A percentile compares a stretch with the other conserved stretches of the same genome.
Evolutionary conservation across 2,888 invertebrate species (phyloP).

Genomic region (Ctena decussata): DNA sequence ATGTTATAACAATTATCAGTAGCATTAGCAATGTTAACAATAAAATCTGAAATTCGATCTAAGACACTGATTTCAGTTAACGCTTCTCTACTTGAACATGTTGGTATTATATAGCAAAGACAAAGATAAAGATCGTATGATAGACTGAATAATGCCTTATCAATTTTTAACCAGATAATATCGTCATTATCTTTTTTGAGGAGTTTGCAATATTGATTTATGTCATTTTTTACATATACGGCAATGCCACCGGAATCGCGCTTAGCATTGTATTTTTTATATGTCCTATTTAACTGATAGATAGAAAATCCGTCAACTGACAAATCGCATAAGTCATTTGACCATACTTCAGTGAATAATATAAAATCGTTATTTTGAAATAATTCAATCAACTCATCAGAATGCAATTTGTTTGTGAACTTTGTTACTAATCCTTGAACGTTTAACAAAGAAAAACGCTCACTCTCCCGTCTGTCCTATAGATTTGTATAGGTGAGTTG

Average conservation of each 20-base stretch:
- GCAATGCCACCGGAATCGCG: neutral
- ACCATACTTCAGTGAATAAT: neutral
- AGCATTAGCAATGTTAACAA: neutral
- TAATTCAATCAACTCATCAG: neutral
- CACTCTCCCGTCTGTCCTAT: constrained; percentile 7
- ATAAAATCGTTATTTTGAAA: neutral
- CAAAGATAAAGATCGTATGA: neutral
- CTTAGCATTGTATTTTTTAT: neutral
- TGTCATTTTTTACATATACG: neutral
- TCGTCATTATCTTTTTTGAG: neutral
- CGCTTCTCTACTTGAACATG: neutral
- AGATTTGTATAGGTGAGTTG: no score
- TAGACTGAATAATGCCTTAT: neutral
- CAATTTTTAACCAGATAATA: neutral
- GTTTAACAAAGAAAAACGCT: neutral
- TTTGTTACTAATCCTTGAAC: neutral
- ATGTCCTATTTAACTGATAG: neutral
- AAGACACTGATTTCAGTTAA: neutral
- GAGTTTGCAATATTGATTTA: neutral
- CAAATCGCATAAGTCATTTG: neutral
- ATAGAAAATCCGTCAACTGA: neutral
- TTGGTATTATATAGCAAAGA: neutral
- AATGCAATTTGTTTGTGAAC: neutral
- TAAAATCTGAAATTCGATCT: neutral
- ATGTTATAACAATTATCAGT: neutral